Conservation (phyloP, 2,113 vertebrate genomes). For the Periophthalmodon schlosseri region DNA sequence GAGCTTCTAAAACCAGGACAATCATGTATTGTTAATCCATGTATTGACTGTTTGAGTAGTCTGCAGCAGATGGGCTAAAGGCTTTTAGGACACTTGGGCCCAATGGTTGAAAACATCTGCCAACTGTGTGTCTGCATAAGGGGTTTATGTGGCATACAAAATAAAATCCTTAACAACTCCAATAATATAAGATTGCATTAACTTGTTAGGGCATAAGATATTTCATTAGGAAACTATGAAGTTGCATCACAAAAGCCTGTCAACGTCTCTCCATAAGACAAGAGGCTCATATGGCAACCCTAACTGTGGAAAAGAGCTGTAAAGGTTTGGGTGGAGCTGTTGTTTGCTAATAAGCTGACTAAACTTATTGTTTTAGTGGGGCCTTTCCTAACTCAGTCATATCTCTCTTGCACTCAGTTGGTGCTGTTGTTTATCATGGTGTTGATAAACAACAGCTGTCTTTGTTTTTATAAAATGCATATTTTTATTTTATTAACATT, state of each 20-base stretch:
- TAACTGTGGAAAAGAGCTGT: background rate
- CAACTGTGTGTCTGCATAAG: background rate
- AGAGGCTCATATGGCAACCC: background rate
- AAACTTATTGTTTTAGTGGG: background rate
- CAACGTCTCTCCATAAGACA: background rate
- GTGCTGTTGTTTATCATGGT: background rate
- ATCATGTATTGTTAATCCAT: conserved; percentile 22
- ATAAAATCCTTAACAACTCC: background rate
- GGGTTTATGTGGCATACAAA: background rate
- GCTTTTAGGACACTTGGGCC: conserved; percentile 5
- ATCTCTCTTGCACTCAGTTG: background rate
- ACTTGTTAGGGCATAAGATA: background rate
- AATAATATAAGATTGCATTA: background rate
- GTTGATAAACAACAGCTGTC: background rate
- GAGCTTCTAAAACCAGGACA: conserved; percentile 24
- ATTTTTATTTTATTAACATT: background rate
- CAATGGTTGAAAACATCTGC: background rate
- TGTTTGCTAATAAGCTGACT: background rate
- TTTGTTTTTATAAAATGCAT: background rate
- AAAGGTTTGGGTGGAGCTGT: conserved; percentile 3
- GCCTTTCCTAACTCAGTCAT: background rate
- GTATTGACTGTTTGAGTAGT: conserved; percentile 27
- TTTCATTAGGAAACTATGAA: background rate
- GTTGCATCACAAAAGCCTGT: background rate
- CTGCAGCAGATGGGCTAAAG: conserved; percentile 11